A percentile compares a stretch with the other conserved stretches of the same genome.
Evolutionary conservation across 30 jellyfish, hydroid and myxozoan genomes (phyloP).

Genomic region (Aurelia sp.): DNA sequence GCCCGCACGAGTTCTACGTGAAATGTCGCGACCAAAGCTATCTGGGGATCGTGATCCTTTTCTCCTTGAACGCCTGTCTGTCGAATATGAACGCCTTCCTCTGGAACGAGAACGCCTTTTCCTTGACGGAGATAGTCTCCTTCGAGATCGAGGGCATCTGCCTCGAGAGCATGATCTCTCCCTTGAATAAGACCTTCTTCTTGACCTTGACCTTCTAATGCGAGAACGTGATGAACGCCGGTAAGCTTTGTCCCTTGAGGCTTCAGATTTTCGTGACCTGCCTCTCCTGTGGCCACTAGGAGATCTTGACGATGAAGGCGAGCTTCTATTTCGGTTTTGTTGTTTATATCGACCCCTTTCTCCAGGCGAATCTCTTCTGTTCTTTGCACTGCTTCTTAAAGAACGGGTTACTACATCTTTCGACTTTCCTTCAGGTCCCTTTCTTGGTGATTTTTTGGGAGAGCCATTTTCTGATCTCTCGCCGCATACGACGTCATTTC

Average conservation of each 20-base stretch:
- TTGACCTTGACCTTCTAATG: not conserved
- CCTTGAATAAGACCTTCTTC: not conserved
- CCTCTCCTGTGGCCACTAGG: constrained; percentile 7
- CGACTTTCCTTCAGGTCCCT: too few relatives aligned
- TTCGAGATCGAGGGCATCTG: not conserved
- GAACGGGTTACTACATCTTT: too few relatives aligned
- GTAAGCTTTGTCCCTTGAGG: too few relatives aligned
- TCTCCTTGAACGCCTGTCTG: not conserved
- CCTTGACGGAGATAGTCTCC: not conserved
- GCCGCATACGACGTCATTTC: too few relatives aligned
- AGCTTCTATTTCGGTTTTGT: not conserved
- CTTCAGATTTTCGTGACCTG: not conserved
- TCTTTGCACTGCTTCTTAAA: too few relatives aligned
- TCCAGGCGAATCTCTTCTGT: too few relatives aligned
- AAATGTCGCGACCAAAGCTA: not conserved
- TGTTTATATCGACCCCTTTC: not conserved
- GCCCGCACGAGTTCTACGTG: not conserved
- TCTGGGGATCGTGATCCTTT: not conserved
- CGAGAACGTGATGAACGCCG: not conserved
- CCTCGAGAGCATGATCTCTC: not conserved
- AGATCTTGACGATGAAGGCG: not conserved
- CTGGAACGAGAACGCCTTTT: not conserved
- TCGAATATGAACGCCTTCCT: not conserved
- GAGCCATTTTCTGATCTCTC: too few relatives aligned
- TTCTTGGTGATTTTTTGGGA: too few relatives aligned